Evolutionary conservation across 2,113 vertebrate species (phyloP).

Genomic region (Nyctibius bracteatus): DNA sequence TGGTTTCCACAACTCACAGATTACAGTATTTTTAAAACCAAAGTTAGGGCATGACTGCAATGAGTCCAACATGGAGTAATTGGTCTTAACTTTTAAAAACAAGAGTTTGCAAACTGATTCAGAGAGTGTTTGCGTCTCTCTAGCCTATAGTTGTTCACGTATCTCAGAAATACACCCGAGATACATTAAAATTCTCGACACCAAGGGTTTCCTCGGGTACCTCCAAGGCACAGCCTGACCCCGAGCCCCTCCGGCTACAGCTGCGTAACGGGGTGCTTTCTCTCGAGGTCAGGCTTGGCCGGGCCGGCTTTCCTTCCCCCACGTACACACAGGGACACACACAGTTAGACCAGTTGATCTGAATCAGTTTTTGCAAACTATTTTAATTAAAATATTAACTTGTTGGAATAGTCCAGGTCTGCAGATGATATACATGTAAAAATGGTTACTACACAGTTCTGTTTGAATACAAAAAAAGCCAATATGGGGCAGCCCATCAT

Average conservation of each 20-base stretch:
- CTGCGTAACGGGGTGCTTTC: background rate
- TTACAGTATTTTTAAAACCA: slow-evolving; percentile 36
- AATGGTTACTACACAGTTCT: slow-evolving; percentile 60
- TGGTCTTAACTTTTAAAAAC: slow-evolving; percentile 21
- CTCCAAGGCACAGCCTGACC: slow-evolving; percentile 22
- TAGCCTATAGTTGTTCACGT: background rate
- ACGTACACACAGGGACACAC: slow-evolving; percentile 43
- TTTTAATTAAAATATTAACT: slow-evolving; percentile 79
- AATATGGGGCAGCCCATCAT: slow-evolving; percentile 60
- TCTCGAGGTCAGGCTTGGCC: background rate
- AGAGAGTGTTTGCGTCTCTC: slow-evolving; percentile 65
- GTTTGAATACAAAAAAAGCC: slow-evolving; percentile 64
- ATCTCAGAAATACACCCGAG: background rate
- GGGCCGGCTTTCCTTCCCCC: slow-evolving; percentile 21
- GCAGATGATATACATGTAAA: slow-evolving; percentile 67
- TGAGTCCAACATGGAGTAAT: background rate
- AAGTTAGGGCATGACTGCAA: slow-evolving; percentile 33
- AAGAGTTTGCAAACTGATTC: slow-evolving; percentile 68
- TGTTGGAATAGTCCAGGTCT: slow-evolving; percentile 70
- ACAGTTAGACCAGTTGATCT: slow-evolving; percentile 70
- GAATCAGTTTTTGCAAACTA: slow-evolving; percentile 75
- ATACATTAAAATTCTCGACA: background rate
- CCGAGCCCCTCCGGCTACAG: slow-evolving; percentile 8
- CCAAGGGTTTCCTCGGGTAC: background rate
- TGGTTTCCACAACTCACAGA: slow-evolving; percentile 11